Percentiles rank a stretch among this genome's conserved stretches.
Conservation (phyloP, 2,113 vertebrate species). For the Rhegmatorhina hoffmannsi region DNA sequence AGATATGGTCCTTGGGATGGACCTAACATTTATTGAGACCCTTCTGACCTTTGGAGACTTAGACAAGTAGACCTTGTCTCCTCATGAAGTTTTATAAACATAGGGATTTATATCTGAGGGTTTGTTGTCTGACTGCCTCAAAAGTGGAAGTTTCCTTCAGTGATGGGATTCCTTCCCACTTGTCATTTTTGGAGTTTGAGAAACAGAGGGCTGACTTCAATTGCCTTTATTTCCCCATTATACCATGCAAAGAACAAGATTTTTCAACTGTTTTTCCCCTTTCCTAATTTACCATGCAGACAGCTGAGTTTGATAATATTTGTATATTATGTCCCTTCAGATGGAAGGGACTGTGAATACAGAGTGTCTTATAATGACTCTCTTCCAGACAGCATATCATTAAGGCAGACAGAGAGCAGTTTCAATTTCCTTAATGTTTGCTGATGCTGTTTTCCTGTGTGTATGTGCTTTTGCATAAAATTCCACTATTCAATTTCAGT, state of each 20-base stretch:
- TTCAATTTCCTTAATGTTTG: slow-evolving; percentile 30
- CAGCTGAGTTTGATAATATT: neutral
- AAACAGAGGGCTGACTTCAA: neutral
- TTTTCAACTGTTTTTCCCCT: neutral
- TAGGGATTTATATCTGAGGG: fast-evolving
- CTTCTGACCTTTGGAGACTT: neutral
- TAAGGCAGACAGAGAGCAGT: neutral
- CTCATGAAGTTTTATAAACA: neutral
- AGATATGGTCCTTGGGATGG: neutral
- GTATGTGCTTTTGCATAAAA: slow-evolving; percentile 1
- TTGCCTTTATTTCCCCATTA: fast-evolving
- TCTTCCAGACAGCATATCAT: neutral
- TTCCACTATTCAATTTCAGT: neutral
- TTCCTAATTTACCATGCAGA: neutral
- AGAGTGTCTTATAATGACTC: neutral
- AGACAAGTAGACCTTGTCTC: neutral
- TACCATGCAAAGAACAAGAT: neutral
- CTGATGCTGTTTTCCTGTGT: slow-evolving; percentile 16
- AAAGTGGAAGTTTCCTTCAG: neutral
- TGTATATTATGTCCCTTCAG: neutral
- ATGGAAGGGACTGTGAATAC: neutral
- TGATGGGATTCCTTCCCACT: neutral
- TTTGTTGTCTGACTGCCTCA: neutral
- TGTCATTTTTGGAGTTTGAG: neutral
- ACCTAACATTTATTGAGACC: neutral